Conservation (phyloP, 2,888 invertebrate genomes). For the Epiblema foenella region DNA sequence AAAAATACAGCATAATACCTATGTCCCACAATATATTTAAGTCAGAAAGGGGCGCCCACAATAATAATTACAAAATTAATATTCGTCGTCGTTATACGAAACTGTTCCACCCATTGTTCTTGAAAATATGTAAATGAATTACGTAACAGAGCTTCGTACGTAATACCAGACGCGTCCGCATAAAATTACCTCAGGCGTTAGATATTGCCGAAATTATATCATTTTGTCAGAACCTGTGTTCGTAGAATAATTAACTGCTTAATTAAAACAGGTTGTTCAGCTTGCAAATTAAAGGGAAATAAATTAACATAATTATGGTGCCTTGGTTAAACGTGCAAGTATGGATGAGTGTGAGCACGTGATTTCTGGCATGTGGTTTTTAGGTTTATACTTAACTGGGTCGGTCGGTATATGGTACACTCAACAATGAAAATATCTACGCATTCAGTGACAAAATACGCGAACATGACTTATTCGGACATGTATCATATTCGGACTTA, state of each 20-base stretch:
- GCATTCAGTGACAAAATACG: too few relatives aligned
- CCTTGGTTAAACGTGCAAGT: neutral
- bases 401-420: too few relatives aligned
- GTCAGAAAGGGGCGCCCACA: neutral
- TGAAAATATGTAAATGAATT: conserved; percentile 41
- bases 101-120: conserved; percentile 26
- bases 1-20: neutral
- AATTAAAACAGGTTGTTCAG: conserved; percentile 28
- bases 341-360: neutral
- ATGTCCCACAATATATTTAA: neutral
- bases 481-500: too few relatives aligned
- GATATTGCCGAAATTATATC: conserved; percentile 36
- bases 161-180: conserved; percentile 24
- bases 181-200: conserved; percentile 32
- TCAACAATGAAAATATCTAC: too few relatives aligned
- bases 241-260: conserved; percentile 28
- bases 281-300: conserved; percentile 20
- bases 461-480: too few relatives aligned
- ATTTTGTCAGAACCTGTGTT: conserved; percentile 34
- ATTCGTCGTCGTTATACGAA: conserved; percentile 22
- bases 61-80: conserved; percentile 6
- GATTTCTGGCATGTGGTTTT: too few relatives aligned
- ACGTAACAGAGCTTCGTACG: conserved; percentile 14
- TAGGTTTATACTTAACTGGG: too few relatives aligned
- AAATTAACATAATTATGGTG: conserved; percentile 30